Percentiles rank a stretch among this genome's conserved stretches.
These are phyloP conservation scores for Catostomus latipinnis DNA, from an alignment of 2,797 vertebrate species.

Conservation along the genomic window DNA sequence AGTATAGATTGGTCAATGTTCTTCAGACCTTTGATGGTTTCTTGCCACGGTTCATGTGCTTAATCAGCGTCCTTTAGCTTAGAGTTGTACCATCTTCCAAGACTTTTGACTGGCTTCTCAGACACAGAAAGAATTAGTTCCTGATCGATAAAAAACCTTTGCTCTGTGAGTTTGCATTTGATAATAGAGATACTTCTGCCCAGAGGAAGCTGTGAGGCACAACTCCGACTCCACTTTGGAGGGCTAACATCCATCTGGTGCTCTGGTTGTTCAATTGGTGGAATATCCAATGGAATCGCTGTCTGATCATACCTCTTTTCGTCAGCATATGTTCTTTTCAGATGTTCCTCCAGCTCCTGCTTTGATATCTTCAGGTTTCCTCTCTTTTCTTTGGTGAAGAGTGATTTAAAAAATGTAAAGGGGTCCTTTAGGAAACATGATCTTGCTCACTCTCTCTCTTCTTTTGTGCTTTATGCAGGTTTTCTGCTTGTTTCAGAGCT, in stretches of 20 bases:
- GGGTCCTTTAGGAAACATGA: constrained; percentile 22
- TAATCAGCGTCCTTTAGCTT: too few relatives aligned
- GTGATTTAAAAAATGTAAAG: constrained; percentile 35
- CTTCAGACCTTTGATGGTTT: too few relatives aligned
- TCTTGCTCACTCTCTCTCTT: constrained; percentile 34
- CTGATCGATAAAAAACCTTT: too few relatives aligned
- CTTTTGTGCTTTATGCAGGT: background rate
- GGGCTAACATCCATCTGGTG: background rate
- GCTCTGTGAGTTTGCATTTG: too few relatives aligned
- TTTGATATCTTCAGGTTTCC: constrained; percentile 24
- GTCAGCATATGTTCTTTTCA: constrained; percentile 2
- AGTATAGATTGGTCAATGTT: too few relatives aligned
- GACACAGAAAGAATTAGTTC: too few relatives aligned
- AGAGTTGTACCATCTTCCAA: too few relatives aligned
- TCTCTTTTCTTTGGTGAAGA: background rate
- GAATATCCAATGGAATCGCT: constrained; percentile 18
- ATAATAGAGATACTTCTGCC: background rate
- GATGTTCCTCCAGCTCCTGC: constrained; percentile 11
- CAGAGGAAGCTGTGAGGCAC: constrained; percentile 35
- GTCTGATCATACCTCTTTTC: background rate
- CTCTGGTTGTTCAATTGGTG: background rate
- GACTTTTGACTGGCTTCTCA: too few relatives aligned
- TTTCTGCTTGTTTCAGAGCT: constrained; percentile 1
- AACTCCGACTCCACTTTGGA: constrained; percentile 29
- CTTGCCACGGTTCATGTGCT: too few relatives aligned